phyloP scores from a whole-genome alignment of 1,140 invertebrate genomes.

The Pogonomyrmex californicus region DNA sequence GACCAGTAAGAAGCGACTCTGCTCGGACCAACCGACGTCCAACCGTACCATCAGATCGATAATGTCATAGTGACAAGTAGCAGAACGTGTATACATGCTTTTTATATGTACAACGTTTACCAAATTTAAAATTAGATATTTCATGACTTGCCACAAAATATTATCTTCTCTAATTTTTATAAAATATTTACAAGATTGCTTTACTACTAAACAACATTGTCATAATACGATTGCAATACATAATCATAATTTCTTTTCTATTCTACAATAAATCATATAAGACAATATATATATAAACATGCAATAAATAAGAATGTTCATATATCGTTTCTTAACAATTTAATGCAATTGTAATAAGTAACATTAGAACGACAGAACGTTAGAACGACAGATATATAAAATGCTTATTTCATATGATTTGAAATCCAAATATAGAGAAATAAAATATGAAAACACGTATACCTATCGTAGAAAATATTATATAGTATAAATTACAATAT shows the following conservation, averaged over 20 bases:
- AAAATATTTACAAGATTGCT: background rate
- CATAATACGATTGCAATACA: background rate
- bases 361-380: background rate
- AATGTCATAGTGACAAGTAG: conserved; percentile 80
- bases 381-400: background rate
- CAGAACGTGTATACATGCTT: conserved; percentile 58
- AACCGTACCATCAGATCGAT: conserved; percentile 78
- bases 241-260: background rate
- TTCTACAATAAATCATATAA: conserved; percentile 7
- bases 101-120: conserved; percentile 53
- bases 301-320: background rate
- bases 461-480: background rate
- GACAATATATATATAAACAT: background rate
- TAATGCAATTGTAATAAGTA: background rate
- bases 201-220: background rate
- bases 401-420: background rate
- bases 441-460: background rate
- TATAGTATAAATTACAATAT: background rate
- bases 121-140: background rate
- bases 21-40: conserved; percentile 76
- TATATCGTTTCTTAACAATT: background rate
- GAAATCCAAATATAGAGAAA: background rate
- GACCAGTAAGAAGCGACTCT: conserved; percentile 75
- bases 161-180: background rate
- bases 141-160: background rate